Percentiles rank a stretch among this genome's conserved stretches.
Conservation (phyloP, 2,888 invertebrate genomes). For the Thera obeliscata region DNA sequence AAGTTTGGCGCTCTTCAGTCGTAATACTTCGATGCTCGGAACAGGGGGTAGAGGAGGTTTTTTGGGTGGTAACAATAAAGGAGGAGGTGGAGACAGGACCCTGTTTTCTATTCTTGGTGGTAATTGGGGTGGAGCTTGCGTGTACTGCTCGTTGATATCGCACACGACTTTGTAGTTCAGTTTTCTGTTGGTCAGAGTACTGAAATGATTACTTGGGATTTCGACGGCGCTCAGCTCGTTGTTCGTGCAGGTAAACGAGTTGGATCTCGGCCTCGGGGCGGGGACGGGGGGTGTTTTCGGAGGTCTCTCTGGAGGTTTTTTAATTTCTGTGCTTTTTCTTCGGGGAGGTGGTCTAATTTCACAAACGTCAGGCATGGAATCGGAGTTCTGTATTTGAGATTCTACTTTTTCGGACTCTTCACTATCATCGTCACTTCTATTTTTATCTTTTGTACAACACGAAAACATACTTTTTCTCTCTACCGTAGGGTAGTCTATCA, state of each 20-base stretch:
- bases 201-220: slow-evolving; percentile 74
- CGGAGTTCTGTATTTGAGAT: slow-evolving; percentile 67
- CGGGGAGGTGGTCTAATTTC: slow-evolving; percentile 87
- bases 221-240: slow-evolving; percentile 76
- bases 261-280: slow-evolving; percentile 83
- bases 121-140: slow-evolving; percentile 78
- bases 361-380: slow-evolving; percentile 76
- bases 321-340: slow-evolving; percentile 80
- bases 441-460: slow-evolving; percentile 87
- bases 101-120: slow-evolving; percentile 79
- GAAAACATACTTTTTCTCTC: slow-evolving; percentile 90
- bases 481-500: slow-evolving; percentile 89
- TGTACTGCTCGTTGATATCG: slow-evolving; percentile 71
- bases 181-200: slow-evolving; percentile 75
- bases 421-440: slow-evolving; percentile 78
- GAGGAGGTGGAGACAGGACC: slow-evolving; percentile 77
- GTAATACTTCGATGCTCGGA: slow-evolving; percentile 85
- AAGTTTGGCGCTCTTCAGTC: slow-evolving; percentile 82
- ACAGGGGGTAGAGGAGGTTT: slow-evolving; percentile 90
- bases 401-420: slow-evolving; percentile 74
- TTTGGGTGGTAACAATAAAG: slow-evolving; percentile 86
- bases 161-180: slow-evolving; percentile 77
- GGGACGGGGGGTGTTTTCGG: slow-evolving; percentile 85
- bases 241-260: slow-evolving; percentile 80
- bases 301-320: slow-evolving; percentile 87